These are phyloP conservation scores for Caenorhabditis uteleia DNA, from an alignment of 2,888 invertebrate species.

Conservation along the genomic window DNA sequence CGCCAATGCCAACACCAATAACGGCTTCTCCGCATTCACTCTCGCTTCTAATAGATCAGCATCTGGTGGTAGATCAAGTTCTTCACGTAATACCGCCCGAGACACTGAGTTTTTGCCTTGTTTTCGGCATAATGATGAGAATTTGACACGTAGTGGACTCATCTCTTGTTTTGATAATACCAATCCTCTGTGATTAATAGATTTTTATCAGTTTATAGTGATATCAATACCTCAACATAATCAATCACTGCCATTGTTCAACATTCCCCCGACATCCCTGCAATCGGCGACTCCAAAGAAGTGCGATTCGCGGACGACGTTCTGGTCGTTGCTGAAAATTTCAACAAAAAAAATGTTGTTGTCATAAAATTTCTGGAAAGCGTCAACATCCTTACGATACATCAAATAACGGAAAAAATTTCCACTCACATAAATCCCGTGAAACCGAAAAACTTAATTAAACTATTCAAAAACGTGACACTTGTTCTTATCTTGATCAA, in stretches of 20 bases:
- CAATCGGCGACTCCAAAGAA: conserved; percentile 92
- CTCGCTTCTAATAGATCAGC: conserved; percentile 34
- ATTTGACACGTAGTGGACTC: conserved; percentile 77
- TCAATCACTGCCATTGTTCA: conserved; percentile 96
- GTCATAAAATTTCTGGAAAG: no score
- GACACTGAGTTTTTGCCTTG: conserved; percentile 87
- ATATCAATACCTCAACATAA: conserved; percentile 89
- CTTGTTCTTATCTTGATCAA: no score
- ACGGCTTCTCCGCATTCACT: conserved; percentile 56
- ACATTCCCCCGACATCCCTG: conserved; percentile 89
- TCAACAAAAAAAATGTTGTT: no score
- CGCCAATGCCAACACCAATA: conserved; percentile 83
- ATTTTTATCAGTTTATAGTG: no score
- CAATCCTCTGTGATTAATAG: no score
- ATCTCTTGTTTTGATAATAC: conserved; percentile 50
- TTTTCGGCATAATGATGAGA: conserved; percentile 92
- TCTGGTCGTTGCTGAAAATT: conserved; percentile 81
- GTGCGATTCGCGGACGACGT: conserved; percentile 80
- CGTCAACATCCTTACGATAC: no score
- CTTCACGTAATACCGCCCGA: conserved; percentile 87
- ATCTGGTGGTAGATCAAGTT: conserved; percentile 73
- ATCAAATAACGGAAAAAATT: no score
- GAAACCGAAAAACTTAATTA: no score
- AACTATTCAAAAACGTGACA: no score
- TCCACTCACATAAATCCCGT: no score